Conservation (phyloP, 1,140 invertebrate species). For the Drosophila tsacasi region DNA sequence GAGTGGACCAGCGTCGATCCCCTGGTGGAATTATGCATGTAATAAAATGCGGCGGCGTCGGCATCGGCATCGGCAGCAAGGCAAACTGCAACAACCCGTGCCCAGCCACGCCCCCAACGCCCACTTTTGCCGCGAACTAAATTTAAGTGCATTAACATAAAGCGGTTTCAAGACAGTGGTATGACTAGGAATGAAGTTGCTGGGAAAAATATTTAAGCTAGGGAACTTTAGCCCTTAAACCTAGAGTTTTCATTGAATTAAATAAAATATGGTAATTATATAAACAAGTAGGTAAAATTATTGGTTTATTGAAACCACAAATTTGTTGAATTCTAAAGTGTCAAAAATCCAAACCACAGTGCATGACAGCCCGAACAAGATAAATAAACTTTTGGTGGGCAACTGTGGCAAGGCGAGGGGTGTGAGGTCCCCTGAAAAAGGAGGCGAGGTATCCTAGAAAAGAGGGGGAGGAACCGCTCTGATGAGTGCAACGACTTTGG, state of each 20-base stretch:
- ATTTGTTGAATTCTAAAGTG: background rate
- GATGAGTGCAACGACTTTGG: slow-evolving; percentile 82
- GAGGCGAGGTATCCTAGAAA: background rate
- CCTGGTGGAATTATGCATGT: slow-evolving; percentile 78
- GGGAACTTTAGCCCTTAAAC: too few species aligned
- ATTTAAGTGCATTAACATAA: slow-evolving; percentile 84
- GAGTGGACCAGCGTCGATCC: slow-evolving; percentile 45
- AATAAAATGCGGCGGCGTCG: slow-evolving; percentile 72
- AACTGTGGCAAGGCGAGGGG: background rate
- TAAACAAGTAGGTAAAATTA: too few species aligned
- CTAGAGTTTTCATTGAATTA: background rate
- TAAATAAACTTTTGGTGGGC: slow-evolving; percentile 69
- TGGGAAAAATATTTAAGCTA: background rate
- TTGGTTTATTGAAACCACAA: background rate
- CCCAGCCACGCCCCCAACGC: slow-evolving; percentile 53
- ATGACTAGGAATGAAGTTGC: background rate
- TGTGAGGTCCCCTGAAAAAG: background rate
- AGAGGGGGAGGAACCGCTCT: slow-evolving; percentile 20
- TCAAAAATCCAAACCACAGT: slow-evolving; percentile 15
- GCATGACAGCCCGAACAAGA: slow-evolving; percentile 38
- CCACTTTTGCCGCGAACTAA: slow-evolving; percentile 59
- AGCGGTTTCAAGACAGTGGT: slow-evolving; percentile 45
- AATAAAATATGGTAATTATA: too few species aligned
- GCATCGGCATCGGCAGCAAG: slow-evolving; percentile 41
- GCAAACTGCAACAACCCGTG: slow-evolving; percentile 58